A percentile compares a stretch with the other conserved stretches of the same genome.
Conservation (phyloP, 2,888 invertebrate species). For the Balanococcus diminutus region DNA sequence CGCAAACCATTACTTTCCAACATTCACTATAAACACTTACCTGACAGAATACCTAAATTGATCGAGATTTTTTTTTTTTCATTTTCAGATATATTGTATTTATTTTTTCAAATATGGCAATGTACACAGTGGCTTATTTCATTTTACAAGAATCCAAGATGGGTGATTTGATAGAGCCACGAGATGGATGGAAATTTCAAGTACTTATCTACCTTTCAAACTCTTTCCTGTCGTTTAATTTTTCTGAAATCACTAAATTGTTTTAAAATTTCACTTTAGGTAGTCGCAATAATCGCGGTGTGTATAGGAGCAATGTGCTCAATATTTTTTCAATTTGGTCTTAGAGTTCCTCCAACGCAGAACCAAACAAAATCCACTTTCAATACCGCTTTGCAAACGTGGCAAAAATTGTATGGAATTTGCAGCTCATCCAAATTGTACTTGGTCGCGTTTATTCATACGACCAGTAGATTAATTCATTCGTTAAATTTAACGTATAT, state of each 20-base stretch:
- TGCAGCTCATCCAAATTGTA: constrained; percentile 58
- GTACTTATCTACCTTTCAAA: constrained; percentile 41
- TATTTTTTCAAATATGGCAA: constrained; percentile 57
- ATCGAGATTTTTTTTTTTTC: not conserved
- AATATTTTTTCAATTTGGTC: constrained; percentile 51
- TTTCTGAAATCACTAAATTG: not conserved
- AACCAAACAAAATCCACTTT: not conserved
- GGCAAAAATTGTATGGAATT: not conserved
- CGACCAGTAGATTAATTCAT: constrained; percentile 82
- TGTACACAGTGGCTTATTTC: constrained; percentile 58
- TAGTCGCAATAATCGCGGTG: constrained; percentile 55
- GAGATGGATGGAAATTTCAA: constrained; percentile 56
- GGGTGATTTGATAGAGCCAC: constrained; percentile 53
- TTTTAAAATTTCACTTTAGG: constrained; percentile 24
- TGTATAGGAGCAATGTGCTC: constrained; percentile 51
- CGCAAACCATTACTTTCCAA: too few relatives aligned
- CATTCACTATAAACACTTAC: too few relatives aligned
- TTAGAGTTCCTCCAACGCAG: constrained; percentile 25
- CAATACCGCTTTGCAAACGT: not conserved
- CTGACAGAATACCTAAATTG: too few relatives aligned
- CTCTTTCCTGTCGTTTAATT: not conserved
- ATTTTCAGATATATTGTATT: constrained; percentile 57
- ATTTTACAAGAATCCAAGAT: constrained; percentile 55
- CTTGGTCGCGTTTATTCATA: constrained; percentile 72
- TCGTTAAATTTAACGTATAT: constrained; percentile 87